Evolutionary conservation across 1,140 invertebrate genomes (phyloP), one percentile per base, ranked within the genome.

Genomic region (Lamellibrachia luymesi): DNA sequence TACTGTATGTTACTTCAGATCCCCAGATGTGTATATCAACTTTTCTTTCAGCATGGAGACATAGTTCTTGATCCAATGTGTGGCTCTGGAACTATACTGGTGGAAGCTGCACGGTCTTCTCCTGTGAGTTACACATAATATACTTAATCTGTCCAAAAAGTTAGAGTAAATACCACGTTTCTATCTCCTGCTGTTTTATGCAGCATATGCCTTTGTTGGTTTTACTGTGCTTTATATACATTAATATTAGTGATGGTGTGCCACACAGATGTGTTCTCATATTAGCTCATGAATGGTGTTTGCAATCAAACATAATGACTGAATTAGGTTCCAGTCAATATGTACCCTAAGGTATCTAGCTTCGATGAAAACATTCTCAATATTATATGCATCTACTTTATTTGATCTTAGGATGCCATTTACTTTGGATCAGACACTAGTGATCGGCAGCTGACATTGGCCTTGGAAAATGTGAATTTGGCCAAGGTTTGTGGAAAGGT

Each of bases 21-120:
- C 64, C 17, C 13, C 91, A 25, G 22, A 91, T n/a, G 13, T 50
- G 51, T 51, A 50, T 2, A 91, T 10, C 13, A 17, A 22, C 2
- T 10, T 91, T n/a, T 91, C 13, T 13, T 91, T 91, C 91, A 91
- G 91, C 91, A 13, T 17, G 91, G 91, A 50, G 91, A 91, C n/a
- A 51, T 91, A 51, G 91, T 91, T 4, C 91, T 91, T 51, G 91
- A 91, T 51, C 91, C 91, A 51, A 91, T 91, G 91, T 91, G 91
- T 91, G 91, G 91, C 49, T 4, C 49, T 51, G 51, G 91, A 50
- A 91, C 91, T 8, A 91, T 91, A 50, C 91, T 91, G 91, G 91
- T 91, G n/a, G 91, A 91, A 91, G 91, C 91, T 10, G 91, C 49
- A 50, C 13, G 49, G 49, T 91, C 51, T n/a, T 50, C 22, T 4